Conservation (phyloP, 2,888 invertebrate genomes). For the Coelopa pilipes region DNA sequence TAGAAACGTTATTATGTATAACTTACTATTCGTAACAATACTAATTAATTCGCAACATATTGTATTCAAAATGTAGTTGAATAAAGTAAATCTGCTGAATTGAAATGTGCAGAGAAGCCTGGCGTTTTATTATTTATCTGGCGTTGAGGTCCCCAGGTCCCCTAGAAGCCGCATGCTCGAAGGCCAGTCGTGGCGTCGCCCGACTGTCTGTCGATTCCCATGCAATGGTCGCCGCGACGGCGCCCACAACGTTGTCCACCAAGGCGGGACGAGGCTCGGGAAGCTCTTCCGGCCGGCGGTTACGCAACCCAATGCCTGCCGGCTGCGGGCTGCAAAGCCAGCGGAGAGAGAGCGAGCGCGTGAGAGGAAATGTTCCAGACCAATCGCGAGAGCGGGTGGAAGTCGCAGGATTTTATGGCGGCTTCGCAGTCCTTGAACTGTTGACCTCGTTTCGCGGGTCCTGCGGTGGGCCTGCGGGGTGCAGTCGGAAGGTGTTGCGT, state of each 20-base stretch:
- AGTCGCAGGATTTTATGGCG: neutral
- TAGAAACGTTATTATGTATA: neutral
- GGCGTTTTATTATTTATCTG: too few species aligned
- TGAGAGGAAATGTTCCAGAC: neutral
- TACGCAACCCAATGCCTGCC: neutral
- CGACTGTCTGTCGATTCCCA: too few species aligned
- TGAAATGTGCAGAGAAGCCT: neutral
- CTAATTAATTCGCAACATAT: conserved; percentile 23
- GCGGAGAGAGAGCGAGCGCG: neutral
- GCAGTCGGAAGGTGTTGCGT: too few species aligned
- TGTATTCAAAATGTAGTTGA: conserved; percentile 26
- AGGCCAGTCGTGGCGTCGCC: too few species aligned
- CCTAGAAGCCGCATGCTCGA: too few species aligned
- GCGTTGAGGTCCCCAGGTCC: too few species aligned
- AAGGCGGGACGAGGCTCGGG: too few species aligned
- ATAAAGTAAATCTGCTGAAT: conserved; percentile 29
- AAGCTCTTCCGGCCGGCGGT: too few species aligned
- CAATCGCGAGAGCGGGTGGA: neutral
- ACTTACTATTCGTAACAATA: neutral
- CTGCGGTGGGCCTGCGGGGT: too few species aligned
- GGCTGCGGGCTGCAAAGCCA: neutral
- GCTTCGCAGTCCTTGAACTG: conserved; percentile 55
- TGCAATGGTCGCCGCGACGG: too few species aligned
- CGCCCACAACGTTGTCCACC: too few species aligned
- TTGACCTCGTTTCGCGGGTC: conserved; percentile 50